Evolutionary conservation across 2,888 invertebrate species (phyloP).

Genomic region (Amphipoea oculea): DNA sequence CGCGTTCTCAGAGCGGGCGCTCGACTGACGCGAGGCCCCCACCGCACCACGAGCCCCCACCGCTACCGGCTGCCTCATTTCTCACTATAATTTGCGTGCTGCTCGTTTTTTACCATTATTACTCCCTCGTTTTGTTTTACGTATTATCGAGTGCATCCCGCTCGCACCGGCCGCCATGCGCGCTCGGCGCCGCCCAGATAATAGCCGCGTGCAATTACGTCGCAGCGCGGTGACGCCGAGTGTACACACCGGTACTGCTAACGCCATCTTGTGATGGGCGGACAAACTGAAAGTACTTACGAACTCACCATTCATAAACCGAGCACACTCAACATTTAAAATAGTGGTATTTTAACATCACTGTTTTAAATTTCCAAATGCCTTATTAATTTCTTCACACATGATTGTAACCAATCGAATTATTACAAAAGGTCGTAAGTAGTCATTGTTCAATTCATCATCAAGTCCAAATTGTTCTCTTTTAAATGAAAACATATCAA

Average conservation of each 20-base stretch:
- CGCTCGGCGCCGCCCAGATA: conserved; percentile 89
- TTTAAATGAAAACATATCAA: not conserved
- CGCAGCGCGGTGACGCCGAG: conserved; percentile 70
- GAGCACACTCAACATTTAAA: not conserved
- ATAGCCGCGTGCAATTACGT: conserved; percentile 89
- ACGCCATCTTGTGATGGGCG: conserved; percentile 86
- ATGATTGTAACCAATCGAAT: not conserved
- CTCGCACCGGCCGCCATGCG: conserved; percentile 90
- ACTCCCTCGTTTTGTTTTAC: conserved; percentile 91
- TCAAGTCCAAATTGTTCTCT: not conserved
- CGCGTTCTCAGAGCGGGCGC: conserved; percentile 83
- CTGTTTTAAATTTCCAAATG: not conserved
- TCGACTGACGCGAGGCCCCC: conserved; percentile 87
- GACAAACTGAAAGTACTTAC: conserved; percentile 65
- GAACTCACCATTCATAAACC: not conserved
- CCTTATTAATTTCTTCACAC: not conserved
- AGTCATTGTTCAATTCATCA: not conserved
- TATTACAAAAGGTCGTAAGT: not conserved
- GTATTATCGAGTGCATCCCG: conserved; percentile 91
- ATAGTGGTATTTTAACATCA: not conserved
- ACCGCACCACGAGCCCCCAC: conserved; percentile 87
- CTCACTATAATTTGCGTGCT: conserved; percentile 91
- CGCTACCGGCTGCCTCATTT: conserved; percentile 91
- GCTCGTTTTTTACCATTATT: conserved; percentile 91
- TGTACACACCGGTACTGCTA: conserved; percentile 72